phyloP scores from a whole-genome alignment of 1,140 invertebrate genomes.

The Lordiphosa stackelbergi region DNA sequence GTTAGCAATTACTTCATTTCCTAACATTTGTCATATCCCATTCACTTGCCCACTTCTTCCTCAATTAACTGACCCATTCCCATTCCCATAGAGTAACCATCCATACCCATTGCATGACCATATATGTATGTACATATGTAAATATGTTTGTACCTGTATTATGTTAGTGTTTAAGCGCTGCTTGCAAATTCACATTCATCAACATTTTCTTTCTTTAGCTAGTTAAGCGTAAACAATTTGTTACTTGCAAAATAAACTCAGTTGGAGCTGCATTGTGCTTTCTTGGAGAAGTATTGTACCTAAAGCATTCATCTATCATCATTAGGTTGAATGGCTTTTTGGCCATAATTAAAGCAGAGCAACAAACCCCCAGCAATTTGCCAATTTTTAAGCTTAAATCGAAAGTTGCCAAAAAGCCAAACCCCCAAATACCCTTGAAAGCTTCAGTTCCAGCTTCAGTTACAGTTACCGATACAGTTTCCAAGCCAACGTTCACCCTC shows the following conservation, averaged over 20 bases:
- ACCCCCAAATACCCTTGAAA: no score
- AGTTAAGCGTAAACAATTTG: constrained; percentile 55
- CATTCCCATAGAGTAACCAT: constrained; percentile 18
- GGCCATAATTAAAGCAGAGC: constrained; percentile 37
- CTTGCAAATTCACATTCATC: constrained; percentile 27
- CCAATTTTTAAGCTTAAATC: constrained; percentile 33
- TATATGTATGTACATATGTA: neutral
- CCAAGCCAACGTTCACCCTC: constrained; percentile 11
- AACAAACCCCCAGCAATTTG: constrained; percentile 25
- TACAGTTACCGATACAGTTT: constrained; percentile 23
- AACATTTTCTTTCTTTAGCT: constrained; percentile 19
- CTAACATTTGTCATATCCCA: constrained; percentile 31
- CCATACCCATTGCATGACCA: constrained; percentile 16
- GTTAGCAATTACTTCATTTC: constrained; percentile 6
- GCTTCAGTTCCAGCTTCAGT: constrained; percentile 18
- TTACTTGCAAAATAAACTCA: constrained; percentile 63
- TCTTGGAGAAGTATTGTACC: constrained; percentile 26
- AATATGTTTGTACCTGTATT: constrained; percentile 14
- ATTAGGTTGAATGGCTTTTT: constrained; percentile 32
- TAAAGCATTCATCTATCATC: constrained; percentile 34
- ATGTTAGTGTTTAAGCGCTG: constrained; percentile 26
- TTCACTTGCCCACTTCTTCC: constrained; percentile 17
- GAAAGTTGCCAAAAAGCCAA: constrained; percentile 40
- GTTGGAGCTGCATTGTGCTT: constrained; percentile 42
- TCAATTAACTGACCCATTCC: constrained; percentile 12